A percentile compares a stretch with the other conserved stretches of the same genome.
These are phyloP conservation scores for Conus ventricosus DNA, from an alignment of 1,140 invertebrate species.

Conservation along the genomic window DNA sequence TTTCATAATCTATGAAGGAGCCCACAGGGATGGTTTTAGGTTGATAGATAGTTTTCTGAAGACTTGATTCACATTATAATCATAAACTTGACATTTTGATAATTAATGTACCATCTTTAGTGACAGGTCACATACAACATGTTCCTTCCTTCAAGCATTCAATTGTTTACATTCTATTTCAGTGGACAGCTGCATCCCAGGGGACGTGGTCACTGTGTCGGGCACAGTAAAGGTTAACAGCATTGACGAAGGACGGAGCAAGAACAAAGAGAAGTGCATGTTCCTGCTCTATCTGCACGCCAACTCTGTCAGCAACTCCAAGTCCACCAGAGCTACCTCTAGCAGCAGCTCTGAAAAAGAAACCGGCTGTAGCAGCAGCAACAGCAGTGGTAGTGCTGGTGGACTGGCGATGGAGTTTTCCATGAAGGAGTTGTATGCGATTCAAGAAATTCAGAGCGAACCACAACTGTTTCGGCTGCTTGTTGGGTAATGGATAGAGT, in stretches of 20 bases:
- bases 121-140: too few species aligned
- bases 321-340: conserved; percentile 76
- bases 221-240: conserved; percentile 87
- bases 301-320: conserved; percentile 80
- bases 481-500: conserved; percentile 62
- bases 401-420: conserved; percentile 72
- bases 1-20: too few species aligned
- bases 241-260: conserved; percentile 72
- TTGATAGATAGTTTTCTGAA: too few species aligned
- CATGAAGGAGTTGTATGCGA: conserved; percentile 74
- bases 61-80: too few species aligned
- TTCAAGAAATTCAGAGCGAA: conserved; percentile 86
- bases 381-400: conserved; percentile 59
- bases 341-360: background rate
- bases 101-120: too few species aligned
- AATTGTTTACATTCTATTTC: conserved; percentile 38
- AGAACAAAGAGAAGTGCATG: conserved; percentile 79
- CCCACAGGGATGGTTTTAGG: too few species aligned
- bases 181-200: conserved; percentile 90
- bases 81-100: too few species aligned
- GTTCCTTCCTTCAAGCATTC: background rate
- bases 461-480: conserved; percentile 84
- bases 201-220: conserved; percentile 90
- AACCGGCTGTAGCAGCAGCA: background rate
- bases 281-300: conserved; percentile 87